Evolutionary conservation across 2,888 invertebrate species (phyloP), one percentile per base, ranked within the genome.

Genomic region (Escarpia spicata): DNA sequence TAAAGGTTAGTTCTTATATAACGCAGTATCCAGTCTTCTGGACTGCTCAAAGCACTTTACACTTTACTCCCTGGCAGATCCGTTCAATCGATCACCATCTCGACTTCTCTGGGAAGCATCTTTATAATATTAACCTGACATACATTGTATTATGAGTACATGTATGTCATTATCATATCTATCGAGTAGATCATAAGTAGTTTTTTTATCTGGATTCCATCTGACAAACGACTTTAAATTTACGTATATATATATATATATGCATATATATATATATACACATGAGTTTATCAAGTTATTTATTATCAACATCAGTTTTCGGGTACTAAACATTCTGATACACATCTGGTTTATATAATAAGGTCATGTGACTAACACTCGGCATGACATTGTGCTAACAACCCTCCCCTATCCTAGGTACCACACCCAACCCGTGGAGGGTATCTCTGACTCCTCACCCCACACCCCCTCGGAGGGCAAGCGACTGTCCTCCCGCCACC

Each of bases 341-440:
- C 26, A 75, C 26, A 26, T 75, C 75, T 75, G 75, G 75, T 75
- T 75, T 3, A 75, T n/a, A 26, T 75, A 75, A 75, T 26, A n/a
- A 75, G 19, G 75, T 26, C n/a, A 75, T 75, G 75, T 75, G 75
- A 75, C 75, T 75, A 75, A 75, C 75, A 75, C 6, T 75, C 6
- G 26, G 75, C 75, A 75, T 75, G 75, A 26, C n/a, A 26, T 60
- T 60, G 15, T 75, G 75, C 75, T 75, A 75, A 75, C 75, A 26
- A 75, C 91, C 91, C 26, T 37, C 91, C 43, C 44, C 44, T n/a
- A 4, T 37, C n/a, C 44, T 91, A 91, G 93, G 75, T 93, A 92
- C 91, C 93, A 93, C 89, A 92, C 93, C 19, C 93, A 93, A 31
- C 93, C 93, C 26, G 91, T 93, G 37, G 93, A 93, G 91, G 91